phyloP scores from a whole-genome alignment of 2,888 invertebrate species.

The Phengaris alcon region DNA sequence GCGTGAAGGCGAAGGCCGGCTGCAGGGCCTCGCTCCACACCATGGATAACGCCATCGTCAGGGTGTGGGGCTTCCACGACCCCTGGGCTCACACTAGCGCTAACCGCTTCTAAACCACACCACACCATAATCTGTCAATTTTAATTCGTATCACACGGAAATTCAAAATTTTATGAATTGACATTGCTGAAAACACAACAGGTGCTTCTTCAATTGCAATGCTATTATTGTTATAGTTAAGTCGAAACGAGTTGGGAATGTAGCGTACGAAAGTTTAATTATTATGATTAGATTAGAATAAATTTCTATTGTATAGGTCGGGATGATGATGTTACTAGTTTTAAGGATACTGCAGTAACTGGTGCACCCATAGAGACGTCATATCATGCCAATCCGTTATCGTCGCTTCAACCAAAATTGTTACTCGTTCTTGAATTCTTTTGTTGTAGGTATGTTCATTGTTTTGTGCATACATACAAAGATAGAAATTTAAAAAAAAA shows the following conservation, averaged over 20 bases:
- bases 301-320: slow-evolving; percentile 30
- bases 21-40: slow-evolving; percentile 71
- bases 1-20: slow-evolving; percentile 72
- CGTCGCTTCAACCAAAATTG: too few species aligned
- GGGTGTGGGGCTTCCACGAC: slow-evolving; percentile 73
- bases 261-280: slow-evolving; percentile 34
- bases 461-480: too few species aligned
- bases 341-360: slow-evolving; percentile 10
- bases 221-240: slow-evolving; percentile 37
- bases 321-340: slow-evolving; percentile 8
- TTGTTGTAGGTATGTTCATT: too few species aligned
- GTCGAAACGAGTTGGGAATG: slow-evolving; percentile 31
- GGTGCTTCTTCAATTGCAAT: slow-evolving; percentile 39
- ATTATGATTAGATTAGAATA: slow-evolving; percentile 34
- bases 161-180: background rate
- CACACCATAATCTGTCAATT: slow-evolving; percentile 12
- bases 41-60: slow-evolving; percentile 70
- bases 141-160: slow-evolving; percentile 5
- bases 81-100: slow-evolving; percentile 69
- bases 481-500: too few species aligned
- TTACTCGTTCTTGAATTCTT: too few species aligned
- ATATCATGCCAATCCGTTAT: background rate
- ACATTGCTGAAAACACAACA: slow-evolving; percentile 33
- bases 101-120: slow-evolving; percentile 56
- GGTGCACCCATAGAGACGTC: slow-evolving; percentile 15